Evolutionary conservation across 1,140 invertebrate species (phyloP).

Genomic region (Zeugodacus cucurbitae): DNA sequence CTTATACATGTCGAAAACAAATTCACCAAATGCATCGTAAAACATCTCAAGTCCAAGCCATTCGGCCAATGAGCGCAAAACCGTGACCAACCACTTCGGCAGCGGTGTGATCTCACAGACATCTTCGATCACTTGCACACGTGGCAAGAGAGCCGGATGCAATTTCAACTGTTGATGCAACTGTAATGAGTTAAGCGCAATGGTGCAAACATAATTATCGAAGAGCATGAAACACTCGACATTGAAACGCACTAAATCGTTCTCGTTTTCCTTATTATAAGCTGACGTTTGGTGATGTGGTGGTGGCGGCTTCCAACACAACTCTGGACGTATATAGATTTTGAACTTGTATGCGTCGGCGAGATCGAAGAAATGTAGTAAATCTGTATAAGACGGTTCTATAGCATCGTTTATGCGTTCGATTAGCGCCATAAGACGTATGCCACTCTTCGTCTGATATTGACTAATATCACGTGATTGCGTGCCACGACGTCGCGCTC

Average conservation of each 20-base stretch:
- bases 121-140: constrained; percentile 34
- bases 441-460: neutral
- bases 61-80: neutral
- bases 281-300: neutral
- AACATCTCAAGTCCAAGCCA: constrained; percentile 37
- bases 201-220: constrained; percentile 29
- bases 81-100: neutral
- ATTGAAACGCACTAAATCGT: neutral
- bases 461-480: neutral
- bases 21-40: constrained; percentile 41
- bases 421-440: neutral
- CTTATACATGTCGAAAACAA: constrained; percentile 40
- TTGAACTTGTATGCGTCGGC: constrained; percentile 33
- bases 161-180: constrained; percentile 7
- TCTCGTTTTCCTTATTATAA: neutral
- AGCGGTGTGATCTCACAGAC: constrained; percentile 34
- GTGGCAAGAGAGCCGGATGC: neutral
- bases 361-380: constrained; percentile 23
- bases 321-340: constrained; percentile 33
- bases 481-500: neutral
- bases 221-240: constrained; percentile 34
- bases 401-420: constrained; percentile 38
- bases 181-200: neutral
- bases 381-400: constrained; percentile 17
- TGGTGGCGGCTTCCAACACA: constrained; percentile 31